phyloP scores from a whole-genome alignment of 2,888 invertebrate species.

The Leucozona laternaria region DNA sequence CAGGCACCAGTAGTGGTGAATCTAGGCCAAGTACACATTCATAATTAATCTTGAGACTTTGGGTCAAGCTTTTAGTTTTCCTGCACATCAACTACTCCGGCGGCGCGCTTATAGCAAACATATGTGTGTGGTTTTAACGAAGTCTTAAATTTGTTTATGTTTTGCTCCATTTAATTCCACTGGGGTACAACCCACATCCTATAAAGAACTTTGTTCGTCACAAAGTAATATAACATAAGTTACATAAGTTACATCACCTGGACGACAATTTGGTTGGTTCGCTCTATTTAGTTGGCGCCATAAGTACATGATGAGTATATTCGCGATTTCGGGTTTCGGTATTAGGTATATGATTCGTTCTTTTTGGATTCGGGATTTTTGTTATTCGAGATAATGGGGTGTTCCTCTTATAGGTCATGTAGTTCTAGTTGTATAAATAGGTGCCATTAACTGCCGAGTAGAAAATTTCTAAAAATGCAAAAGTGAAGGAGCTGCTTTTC shows the following conservation, averaged over 20 bases:
- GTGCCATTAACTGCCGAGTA: too few relatives aligned
- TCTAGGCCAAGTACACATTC: slow-evolving; percentile 65
- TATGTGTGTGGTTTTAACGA: slow-evolving; percentile 33
- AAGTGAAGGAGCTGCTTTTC: too few relatives aligned
- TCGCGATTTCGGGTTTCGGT: too few relatives aligned
- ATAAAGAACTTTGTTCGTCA: slow-evolving; percentile 51
- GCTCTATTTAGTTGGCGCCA: slow-evolving; percentile 2
- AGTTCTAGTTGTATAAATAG: too few relatives aligned
- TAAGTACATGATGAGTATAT: too few relatives aligned
- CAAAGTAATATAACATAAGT: slow-evolving; percentile 60
- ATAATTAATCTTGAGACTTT: slow-evolving; percentile 67
- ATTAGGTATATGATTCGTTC: too few relatives aligned
- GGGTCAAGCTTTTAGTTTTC: slow-evolving; percentile 19
- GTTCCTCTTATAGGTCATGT: too few relatives aligned
- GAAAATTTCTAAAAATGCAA: too few relatives aligned
- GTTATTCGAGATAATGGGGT: too few relatives aligned
- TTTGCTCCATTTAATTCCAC: slow-evolving; percentile 6
- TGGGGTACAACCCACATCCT: slow-evolving; percentile 16
- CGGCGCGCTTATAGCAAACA: not conserved
- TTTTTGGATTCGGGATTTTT: too few relatives aligned
- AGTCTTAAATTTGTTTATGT: slow-evolving; percentile 41
- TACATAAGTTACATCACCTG: slow-evolving; percentile 61
- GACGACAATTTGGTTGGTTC: slow-evolving; percentile 57
- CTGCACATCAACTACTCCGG: not conserved
- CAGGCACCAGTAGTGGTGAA: slow-evolving; percentile 2